Evolutionary conservation across 2,888 invertebrate species (phyloP).

Genomic region (Aphodius granarius): DNA sequence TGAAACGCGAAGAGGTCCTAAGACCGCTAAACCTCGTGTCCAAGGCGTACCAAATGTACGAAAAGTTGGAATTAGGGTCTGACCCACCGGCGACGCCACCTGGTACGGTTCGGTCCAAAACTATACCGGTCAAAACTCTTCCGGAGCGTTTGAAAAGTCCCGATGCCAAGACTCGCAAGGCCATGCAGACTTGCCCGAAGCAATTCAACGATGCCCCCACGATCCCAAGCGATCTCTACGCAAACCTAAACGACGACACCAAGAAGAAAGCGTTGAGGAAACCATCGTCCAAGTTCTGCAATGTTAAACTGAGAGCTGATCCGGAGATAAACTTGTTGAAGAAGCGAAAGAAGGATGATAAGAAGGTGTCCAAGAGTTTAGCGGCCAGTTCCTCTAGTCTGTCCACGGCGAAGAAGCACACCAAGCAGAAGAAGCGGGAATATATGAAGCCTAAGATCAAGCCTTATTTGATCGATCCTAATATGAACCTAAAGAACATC

Average conservation of each 20-base stretch:
- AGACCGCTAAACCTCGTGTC: constrained; percentile 17
- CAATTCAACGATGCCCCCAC: constrained; percentile 22
- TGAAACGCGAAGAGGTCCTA: not conserved
- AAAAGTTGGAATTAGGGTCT: constrained; percentile 20
- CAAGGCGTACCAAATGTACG: constrained; percentile 25
- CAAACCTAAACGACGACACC: not conserved
- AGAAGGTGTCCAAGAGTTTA: constrained; percentile 18
- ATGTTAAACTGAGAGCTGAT: constrained; percentile 10
- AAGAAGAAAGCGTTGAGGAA: constrained; percentile 11
- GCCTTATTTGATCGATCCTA: constrained; percentile 31
- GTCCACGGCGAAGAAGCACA: constrained; percentile 15
- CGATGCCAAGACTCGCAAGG: constrained; percentile 1
- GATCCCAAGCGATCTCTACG: constrained; percentile 12
- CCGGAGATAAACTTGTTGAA: constrained; percentile 3
- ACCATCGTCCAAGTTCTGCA: not conserved
- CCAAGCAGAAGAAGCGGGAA: constrained; percentile 20
- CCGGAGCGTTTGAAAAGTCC: not conserved
- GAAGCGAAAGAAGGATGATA: constrained; percentile 19
- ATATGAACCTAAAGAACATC: constrained; percentile 31
- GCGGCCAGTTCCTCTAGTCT: not conserved
- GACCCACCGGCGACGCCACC: not conserved
- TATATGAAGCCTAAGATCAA: constrained; percentile 26
- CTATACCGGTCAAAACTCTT: not conserved
- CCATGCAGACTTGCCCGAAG: constrained; percentile 17
- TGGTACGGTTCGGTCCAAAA: not conserved